phyloP scores from a whole-genome alignment of 2,113 vertebrate species.

The Serranochromis macrocephalus region DNA sequence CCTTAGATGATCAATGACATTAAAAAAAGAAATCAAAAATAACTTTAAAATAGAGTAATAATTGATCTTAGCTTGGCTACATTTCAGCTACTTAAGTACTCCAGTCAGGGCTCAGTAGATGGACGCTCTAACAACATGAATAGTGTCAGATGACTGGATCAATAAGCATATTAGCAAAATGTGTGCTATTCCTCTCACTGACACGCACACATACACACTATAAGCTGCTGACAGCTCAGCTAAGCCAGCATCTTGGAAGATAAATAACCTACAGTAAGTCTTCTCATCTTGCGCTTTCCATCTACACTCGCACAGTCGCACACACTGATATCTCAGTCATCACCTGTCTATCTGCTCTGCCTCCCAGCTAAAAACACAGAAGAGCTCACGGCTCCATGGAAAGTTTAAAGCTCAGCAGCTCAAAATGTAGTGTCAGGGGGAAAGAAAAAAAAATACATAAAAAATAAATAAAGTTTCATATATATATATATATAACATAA shows the following conservation, averaged over 20 bases:
- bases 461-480: not conserved
- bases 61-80: not conserved
- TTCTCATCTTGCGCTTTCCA: slow-evolving; percentile 13
- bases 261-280: slow-evolving; percentile 40
- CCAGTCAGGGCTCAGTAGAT: not conserved
- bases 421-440: not conserved
- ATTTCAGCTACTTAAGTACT: not conserved
- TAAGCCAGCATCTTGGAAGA: slow-evolving; percentile 24
- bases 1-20: not conserved
- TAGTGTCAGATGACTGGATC: slow-evolving; percentile 17
- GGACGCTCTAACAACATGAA: slow-evolving; percentile 6
- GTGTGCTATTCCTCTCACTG: not conserved
- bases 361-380: not conserved
- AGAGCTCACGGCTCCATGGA: not conserved
- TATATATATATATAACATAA: not conserved
- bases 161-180: slow-evolving; percentile 47
- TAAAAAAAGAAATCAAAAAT: not conserved
- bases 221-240: slow-evolving; percentile 18
- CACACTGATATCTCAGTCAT: slow-evolving; percentile 11
- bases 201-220: not conserved
- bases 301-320: not conserved
- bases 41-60: not conserved
- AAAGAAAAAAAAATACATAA: not conserved
- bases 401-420: not conserved
- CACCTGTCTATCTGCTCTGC: slow-evolving; percentile 28